These are phyloP conservation scores for Druon quercuslanigerum DNA, from an alignment of 1,140 invertebrate genomes.

Conservation along the genomic window DNA sequence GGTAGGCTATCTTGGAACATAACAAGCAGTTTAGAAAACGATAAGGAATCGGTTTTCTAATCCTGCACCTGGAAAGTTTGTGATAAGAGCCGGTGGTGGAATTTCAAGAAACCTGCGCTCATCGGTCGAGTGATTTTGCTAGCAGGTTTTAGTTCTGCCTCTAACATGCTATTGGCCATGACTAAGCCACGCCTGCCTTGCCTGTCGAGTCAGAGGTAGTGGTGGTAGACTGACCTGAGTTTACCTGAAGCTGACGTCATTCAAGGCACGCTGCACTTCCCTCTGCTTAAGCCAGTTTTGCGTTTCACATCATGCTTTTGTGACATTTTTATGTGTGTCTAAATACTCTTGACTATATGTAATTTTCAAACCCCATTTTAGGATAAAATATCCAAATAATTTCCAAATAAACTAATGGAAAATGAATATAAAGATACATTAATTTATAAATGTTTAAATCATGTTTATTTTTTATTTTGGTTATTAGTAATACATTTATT, in stretches of 20 bases:
- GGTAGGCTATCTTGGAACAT: neutral
- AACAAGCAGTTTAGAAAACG: slow-evolving; percentile 22
- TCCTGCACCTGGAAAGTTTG: slow-evolving; percentile 42
- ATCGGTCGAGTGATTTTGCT: slow-evolving; percentile 63
- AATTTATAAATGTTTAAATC: too few species aligned
- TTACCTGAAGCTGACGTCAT: slow-evolving; percentile 68
- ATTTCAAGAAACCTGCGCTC: slow-evolving; percentile 52
- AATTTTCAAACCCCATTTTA: too few species aligned
- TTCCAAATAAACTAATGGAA: too few species aligned
- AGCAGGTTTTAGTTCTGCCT: slow-evolving; percentile 65
- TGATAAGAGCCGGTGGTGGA: slow-evolving; percentile 39
- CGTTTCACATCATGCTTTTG: too few species aligned
- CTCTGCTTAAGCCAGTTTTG: slow-evolving; percentile 33
- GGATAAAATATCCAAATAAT: too few species aligned
- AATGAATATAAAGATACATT: too few species aligned
- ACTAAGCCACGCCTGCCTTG: slow-evolving; percentile 64
- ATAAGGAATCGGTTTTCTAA: slow-evolving; percentile 40
- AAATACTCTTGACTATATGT: too few species aligned
- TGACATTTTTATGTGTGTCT: too few species aligned
- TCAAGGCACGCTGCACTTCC: slow-evolving; percentile 58
- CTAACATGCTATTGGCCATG: slow-evolving; percentile 65
- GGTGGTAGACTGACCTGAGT: slow-evolving; percentile 48
- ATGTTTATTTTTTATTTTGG: too few species aligned
- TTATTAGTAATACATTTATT: too few species aligned
- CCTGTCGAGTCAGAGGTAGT: slow-evolving; percentile 51